Conservation (phyloP, 2,888 invertebrate genomes). For the Chromoteleia sp. region DNA sequence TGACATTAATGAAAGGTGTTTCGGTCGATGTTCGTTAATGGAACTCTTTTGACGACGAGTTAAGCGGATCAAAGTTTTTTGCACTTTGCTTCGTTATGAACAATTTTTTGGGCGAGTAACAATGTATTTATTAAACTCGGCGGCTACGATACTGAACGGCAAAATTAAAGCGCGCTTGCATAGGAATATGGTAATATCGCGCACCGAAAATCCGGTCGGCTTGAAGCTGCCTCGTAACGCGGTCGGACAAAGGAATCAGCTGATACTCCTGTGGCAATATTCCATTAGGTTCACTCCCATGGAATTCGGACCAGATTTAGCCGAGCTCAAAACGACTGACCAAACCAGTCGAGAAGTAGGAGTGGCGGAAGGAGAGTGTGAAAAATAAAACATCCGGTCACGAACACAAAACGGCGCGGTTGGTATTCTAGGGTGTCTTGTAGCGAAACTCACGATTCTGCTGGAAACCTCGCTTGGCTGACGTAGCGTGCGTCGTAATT, state of each 20-base stretch:
- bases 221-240: slow-evolving; percentile 21
- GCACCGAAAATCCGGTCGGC: slow-evolving; percentile 50
- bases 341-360: slow-evolving; percentile 50
- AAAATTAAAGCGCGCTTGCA: slow-evolving; percentile 54
- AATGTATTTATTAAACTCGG: slow-evolving; percentile 68
- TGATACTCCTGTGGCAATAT: slow-evolving; percentile 38
- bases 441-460: slow-evolving; percentile 31
- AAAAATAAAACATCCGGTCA: slow-evolving; percentile 69
- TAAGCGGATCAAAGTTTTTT: not conserved
- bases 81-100: not conserved
- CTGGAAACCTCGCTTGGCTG: slow-evolving; percentile 50
- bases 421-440: slow-evolving; percentile 48
- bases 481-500: slow-evolving; percentile 36
- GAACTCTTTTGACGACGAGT: not conserved
- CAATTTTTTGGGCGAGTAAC: slow-evolving; percentile 53
- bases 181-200: slow-evolving; percentile 57
- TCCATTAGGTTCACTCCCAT: slow-evolving; percentile 39
- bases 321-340: slow-evolving; percentile 42
- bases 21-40: not conserved
- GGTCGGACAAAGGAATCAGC: slow-evolving; percentile 57
- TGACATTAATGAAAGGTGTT: slow-evolving; percentile 13
- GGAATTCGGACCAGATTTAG: slow-evolving; percentile 51
- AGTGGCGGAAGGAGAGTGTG: slow-evolving; percentile 62
- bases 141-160: slow-evolving; percentile 35
- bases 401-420: slow-evolving; percentile 48